Percentiles rank a stretch among this genome's conserved stretches.
Conservation (phyloP, 2,888 invertebrate species). For the Prosapia bicincta region DNA sequence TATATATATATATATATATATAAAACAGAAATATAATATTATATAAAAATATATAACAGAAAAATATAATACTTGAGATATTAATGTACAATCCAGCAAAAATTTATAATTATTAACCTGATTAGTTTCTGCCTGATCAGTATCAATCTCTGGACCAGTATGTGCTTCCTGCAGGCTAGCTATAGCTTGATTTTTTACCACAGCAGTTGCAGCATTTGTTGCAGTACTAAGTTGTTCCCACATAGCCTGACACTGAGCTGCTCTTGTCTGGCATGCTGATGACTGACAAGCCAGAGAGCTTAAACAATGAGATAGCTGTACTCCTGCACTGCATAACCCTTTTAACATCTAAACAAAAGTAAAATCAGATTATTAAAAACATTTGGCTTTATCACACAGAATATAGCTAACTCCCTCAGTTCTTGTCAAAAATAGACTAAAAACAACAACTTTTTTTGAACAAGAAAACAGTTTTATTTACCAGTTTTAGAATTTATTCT, state of each 20-base stretch:
- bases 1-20: too few relatives aligned
- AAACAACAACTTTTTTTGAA: too few relatives aligned
- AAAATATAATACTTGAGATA: background rate
- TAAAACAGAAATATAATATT: too few relatives aligned
- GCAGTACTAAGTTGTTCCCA: constrained; percentile 64
- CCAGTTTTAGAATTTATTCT: too few relatives aligned
- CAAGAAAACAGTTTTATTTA: too few relatives aligned
- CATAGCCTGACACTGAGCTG: constrained; percentile 46
- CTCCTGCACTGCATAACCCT: constrained; percentile 60
- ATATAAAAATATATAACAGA: too few relatives aligned
- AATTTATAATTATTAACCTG: constrained; percentile 28
- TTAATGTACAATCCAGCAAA: background rate
- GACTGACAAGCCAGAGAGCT: constrained; percentile 46
- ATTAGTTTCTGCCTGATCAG: constrained; percentile 45
- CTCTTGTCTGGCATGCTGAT: constrained; percentile 41
- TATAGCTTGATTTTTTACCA: constrained; percentile 61
- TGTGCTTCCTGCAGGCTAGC: constrained; percentile 57
- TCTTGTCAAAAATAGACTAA: too few relatives aligned
- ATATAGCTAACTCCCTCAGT: too few relatives aligned
- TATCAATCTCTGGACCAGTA: constrained; percentile 46
- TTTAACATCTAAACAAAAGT: constrained; percentile 65
- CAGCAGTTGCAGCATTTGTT: constrained; percentile 59
- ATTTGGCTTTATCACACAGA: too few relatives aligned
- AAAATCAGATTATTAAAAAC: too few relatives aligned
- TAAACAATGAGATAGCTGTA: constrained; percentile 58